Evolutionary conservation across 2,113 vertebrate genomes (phyloP), one percentile per base, ranked within the genome.

Genomic region (Istiophorus platypterus): DNA sequence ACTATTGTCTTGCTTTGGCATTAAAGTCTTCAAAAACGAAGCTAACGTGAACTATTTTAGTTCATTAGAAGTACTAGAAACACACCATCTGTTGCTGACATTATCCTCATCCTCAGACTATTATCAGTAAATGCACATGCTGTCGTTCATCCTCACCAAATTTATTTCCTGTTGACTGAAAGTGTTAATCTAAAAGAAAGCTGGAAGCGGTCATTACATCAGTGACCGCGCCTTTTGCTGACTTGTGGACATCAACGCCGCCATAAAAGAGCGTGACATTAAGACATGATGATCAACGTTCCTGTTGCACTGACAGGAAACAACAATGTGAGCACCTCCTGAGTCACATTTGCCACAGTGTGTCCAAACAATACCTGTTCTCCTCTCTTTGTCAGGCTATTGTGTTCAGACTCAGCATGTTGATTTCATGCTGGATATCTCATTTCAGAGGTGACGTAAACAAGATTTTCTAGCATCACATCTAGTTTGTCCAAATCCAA

Each of bases 281-380:
- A 42, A 27, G 63, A 63, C 74, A 34, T 31, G 70, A 39, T 7
- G 62, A 78, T 82, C 74, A 81, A 78, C 85, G 41, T 65, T n/a
- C n/a, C 71, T n/a, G 14, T 86, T 90, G 76, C 88, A 11, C 56
- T 27, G 26, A 12, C 41, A 39, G 66, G 26, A 81, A 63, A 73
- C 66, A 84, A 68, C 68, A 7, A 17, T 51, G 54, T 34, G 52
- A 67, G 41, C 0, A 12, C 9, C 49, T 18, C 13, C 59, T 2
- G 26, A 68, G 80, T 71, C 78, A 70, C 66, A 75, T 39, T 62
- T 15, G n/a, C 47, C 45, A 29, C 37, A 4, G 62, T 5, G 18
- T 27, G 45, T 51, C 41, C n/a, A 13, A 66, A 82, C 67, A 70
- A 6, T 42, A 81, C 24, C 51, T 78, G 66, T 63, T 72, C 18